Conservation (phyloP, 2,797 vertebrate species). For the Esox masquinongy region DNA sequence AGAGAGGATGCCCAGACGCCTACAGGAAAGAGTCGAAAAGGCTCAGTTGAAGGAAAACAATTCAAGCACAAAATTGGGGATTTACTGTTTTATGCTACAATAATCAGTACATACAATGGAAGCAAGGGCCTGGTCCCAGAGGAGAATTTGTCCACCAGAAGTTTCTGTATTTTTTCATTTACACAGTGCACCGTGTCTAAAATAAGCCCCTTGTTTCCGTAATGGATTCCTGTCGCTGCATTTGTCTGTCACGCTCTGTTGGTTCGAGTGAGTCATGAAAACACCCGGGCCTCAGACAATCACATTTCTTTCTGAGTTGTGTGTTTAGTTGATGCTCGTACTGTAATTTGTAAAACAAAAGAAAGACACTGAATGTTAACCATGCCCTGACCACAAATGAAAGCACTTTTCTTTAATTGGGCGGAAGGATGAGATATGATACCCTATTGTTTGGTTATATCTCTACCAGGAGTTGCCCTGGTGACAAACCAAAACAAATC, state of each 20-base stretch:
- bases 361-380: constrained; percentile 21
- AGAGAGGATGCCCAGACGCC: constrained; percentile 46
- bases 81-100: constrained; percentile 50
- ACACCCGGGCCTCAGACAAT: constrained; percentile 34
- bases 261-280: constrained; percentile 47
- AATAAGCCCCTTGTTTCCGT: constrained; percentile 46
- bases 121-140: constrained; percentile 35
- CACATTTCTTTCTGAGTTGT: background rate
- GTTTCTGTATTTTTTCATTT: constrained; percentile 49
- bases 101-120: constrained; percentile 46
- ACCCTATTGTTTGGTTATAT: background rate
- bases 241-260: constrained; percentile 59
- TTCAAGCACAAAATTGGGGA: constrained; percentile 64
- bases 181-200: constrained; percentile 40
- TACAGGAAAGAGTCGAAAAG: constrained; percentile 49
- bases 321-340: constrained; percentile 35
- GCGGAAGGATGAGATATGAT: background rate
- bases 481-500: too few species aligned
- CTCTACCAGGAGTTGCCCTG: background rate
- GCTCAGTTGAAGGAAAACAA: constrained; percentile 55
- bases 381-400: too few species aligned
- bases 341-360: constrained; percentile 28
- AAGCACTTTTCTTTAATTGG: background rate
- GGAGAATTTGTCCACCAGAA: constrained; percentile 48
- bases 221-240: constrained; percentile 60